Conservation (phyloP, 2,888 invertebrate species). For the Cylindroiulus punctatus region DNA sequence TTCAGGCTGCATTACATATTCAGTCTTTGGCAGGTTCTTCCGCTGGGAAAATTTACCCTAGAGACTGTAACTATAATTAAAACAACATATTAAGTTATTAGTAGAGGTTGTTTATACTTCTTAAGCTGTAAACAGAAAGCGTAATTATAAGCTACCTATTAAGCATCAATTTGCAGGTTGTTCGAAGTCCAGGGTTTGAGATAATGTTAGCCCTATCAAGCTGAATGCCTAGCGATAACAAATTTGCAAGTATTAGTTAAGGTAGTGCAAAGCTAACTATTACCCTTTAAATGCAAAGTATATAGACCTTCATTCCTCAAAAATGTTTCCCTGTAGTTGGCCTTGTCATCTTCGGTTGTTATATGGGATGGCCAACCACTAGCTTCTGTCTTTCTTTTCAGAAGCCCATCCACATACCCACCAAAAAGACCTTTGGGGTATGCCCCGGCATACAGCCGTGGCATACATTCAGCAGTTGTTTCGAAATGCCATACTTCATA, state of each 20-base stretch:
- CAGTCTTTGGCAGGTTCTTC: background rate
- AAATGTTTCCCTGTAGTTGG: background rate
- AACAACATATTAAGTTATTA: background rate
- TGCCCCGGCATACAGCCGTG: too few relatives aligned
- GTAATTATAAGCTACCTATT: too few relatives aligned
- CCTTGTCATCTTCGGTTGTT: background rate
- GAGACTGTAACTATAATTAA: conserved; percentile 40
- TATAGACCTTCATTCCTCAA: too few relatives aligned
- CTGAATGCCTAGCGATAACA: background rate
- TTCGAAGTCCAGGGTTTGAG: conserved; percentile 11
- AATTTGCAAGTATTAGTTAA: too few relatives aligned
- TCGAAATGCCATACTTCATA: conserved; percentile 52
- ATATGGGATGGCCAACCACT: conserved; percentile 23
- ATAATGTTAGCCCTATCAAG: background rate
- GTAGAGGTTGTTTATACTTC: background rate
- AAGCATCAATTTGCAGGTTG: background rate
- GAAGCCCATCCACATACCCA: background rate
- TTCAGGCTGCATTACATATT: background rate
- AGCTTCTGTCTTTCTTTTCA: conserved; percentile 10
- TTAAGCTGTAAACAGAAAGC: too few relatives aligned
- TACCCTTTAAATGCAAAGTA: too few relatives aligned
- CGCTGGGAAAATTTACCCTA: conserved; percentile 43
- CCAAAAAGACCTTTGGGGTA: conserved; percentile 6
- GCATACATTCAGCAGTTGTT: background rate
- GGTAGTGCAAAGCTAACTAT: too few relatives aligned